phyloP scores from a whole-genome alignment of 2,797 vertebrate species.

The Bovichtus diacanthus region DNA sequence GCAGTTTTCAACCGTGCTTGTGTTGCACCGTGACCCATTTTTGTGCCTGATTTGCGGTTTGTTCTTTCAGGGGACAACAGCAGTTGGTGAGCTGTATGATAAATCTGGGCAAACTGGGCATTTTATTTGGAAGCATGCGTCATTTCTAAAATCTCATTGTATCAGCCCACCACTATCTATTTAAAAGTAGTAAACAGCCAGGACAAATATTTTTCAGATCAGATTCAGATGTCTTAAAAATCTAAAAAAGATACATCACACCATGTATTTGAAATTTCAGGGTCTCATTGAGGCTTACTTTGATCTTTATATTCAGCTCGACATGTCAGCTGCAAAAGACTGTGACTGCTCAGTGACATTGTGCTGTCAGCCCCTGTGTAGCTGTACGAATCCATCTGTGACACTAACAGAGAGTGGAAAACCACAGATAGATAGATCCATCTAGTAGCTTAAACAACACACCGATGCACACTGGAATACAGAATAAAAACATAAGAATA shows the following conservation, averaged over 20 bases:
- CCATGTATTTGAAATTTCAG: not conserved
- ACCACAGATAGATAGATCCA: no score
- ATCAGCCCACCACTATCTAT: not conserved
- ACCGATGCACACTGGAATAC: no score
- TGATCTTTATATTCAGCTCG: not conserved
- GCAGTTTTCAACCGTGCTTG: not conserved
- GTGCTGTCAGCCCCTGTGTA: not conserved
- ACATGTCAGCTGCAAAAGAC: not conserved
- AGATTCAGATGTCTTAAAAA: not conserved
- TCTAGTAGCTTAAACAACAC: no score
- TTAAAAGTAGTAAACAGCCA: not conserved
- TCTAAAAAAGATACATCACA: not conserved
- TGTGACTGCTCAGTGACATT: not conserved
- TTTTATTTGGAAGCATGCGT: conserved; percentile 4
- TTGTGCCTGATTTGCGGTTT: not conserved
- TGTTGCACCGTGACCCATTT: not conserved
- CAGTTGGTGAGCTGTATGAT: not conserved
- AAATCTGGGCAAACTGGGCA: not conserved
- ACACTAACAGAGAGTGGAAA: not conserved
- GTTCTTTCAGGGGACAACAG: not conserved
- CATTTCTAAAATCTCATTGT: not conserved
- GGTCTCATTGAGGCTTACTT: not conserved
- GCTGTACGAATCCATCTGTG: conserved; percentile 1
- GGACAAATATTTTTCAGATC: not conserved
- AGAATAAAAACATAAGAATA: no score